A percentile compares a stretch with the other conserved stretches of the same genome.
phyloP scores from a whole-genome alignment of 2,113 vertebrate species.

The Felis catus region DNA sequence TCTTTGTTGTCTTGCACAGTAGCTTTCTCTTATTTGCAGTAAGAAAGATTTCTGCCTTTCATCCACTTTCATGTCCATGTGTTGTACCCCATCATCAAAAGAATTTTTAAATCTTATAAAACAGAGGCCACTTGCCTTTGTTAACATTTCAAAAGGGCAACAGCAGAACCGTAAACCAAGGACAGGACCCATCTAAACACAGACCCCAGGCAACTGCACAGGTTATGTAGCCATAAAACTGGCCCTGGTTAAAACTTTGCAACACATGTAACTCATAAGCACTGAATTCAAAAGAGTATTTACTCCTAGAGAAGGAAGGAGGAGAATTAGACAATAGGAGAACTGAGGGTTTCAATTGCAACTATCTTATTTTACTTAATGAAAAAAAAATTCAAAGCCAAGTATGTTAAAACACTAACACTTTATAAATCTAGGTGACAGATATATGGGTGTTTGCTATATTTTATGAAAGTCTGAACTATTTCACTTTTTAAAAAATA shows the following conservation, averaged over 20 bases:
- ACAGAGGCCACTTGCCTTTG: neutral
- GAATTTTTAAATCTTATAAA: neutral
- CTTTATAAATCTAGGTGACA: neutral
- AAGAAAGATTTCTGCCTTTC: neutral
- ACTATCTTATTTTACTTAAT: neutral
- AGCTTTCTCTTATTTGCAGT: neutral
- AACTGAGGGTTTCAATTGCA: neutral
- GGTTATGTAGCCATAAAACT: neutral
- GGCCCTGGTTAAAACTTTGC: neutral
- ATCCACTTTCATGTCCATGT: rapidly evolving
- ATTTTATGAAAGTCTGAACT: neutral
- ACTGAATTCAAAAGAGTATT: neutral
- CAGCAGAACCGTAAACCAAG: neutral
- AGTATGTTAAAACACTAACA: neutral
- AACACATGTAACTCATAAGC: neutral
- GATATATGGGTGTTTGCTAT: neutral
- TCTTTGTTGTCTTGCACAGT: neutral
- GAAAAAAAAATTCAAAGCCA: neutral
- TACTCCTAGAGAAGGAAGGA: neutral
- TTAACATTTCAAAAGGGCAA: neutral
- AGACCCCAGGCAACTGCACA: neutral
- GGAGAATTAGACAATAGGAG: neutral
- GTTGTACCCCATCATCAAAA: neutral
- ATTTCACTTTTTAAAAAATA: conserved; percentile 8
- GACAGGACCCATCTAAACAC: neutral